phyloP scores from a whole-genome alignment of 2,113 vertebrate species.

The Crotalus tigris region DNA sequence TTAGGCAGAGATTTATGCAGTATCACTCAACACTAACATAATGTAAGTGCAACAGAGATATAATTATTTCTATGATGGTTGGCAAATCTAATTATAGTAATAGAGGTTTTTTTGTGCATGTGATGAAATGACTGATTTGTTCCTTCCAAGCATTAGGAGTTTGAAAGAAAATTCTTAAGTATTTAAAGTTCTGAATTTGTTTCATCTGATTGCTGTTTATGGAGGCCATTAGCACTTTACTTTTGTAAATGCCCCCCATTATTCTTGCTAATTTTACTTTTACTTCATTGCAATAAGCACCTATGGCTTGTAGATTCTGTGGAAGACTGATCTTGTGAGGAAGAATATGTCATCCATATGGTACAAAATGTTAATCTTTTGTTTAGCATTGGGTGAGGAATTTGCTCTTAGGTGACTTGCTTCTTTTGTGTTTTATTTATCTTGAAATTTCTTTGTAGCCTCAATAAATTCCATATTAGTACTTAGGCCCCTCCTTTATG shows the following conservation, averaged over 20 bases:
- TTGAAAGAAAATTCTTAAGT: neutral
- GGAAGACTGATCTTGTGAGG: neutral
- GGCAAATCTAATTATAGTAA: neutral
- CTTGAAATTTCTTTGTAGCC: neutral
- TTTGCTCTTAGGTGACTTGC: neutral
- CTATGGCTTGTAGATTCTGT: neutral
- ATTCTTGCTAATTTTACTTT: neutral
- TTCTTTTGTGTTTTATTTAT: neutral
- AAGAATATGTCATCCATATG: neutral
- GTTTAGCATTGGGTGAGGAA: neutral
- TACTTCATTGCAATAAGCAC: neutral
- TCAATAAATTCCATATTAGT: neutral
- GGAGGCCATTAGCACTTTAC: neutral
- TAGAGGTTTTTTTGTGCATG: neutral
- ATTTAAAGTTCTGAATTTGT: neutral
- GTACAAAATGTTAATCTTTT: neutral
- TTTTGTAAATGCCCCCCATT: neutral
- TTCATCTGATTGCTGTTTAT: neutral
- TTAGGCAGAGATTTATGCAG: neutral
- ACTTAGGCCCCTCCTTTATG: neutral
- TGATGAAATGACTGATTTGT: neutral
- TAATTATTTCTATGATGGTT: neutral
- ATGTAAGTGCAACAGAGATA: neutral
- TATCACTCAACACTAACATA: neutral
- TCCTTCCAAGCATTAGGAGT: neutral